Conservation (phyloP, 2,113 vertebrate species). For the Origma solitaria region DNA sequence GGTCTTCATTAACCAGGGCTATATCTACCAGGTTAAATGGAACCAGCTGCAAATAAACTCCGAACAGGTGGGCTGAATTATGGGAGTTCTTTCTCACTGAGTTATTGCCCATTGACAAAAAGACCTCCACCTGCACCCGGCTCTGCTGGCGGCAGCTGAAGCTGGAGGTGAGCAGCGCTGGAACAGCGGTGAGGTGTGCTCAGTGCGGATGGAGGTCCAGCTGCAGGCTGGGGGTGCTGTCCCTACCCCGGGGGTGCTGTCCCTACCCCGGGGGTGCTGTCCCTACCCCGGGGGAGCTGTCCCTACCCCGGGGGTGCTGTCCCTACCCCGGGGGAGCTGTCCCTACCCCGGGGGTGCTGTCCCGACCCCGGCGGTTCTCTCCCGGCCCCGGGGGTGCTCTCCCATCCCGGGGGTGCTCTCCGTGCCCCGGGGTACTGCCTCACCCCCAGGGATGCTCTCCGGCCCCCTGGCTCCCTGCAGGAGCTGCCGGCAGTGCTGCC, state of each 20-base stretch:
- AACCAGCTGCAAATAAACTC: background rate
- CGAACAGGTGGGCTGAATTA: background rate
- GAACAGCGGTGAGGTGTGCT: too few relatives aligned
- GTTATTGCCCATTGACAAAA: background rate
- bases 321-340: too few relatives aligned
- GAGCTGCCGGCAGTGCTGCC: background rate
- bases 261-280: too few relatives aligned
- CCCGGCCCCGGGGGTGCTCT: background rate
- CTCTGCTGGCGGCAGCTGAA: background rate
- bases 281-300: too few relatives aligned
- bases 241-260: too few relatives aligned
- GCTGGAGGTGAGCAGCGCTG: background rate
- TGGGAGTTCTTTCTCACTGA: background rate
- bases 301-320: too few relatives aligned
- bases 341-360: too few relatives aligned
- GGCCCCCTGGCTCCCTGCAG: background rate
- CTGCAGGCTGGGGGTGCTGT: too few relatives aligned
- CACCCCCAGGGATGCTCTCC: too few relatives aligned
- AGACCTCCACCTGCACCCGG: fast-evolving
- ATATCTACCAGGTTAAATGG: background rate
- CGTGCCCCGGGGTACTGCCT: background rate
- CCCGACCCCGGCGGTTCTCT: too few relatives aligned
- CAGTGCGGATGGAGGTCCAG: background rate
- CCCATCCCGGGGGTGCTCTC: background rate
- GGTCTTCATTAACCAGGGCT: background rate